Base-by-base conservation (phyloP, 2,113 vertebrate species). In the Pao palembangensis region DNA sequence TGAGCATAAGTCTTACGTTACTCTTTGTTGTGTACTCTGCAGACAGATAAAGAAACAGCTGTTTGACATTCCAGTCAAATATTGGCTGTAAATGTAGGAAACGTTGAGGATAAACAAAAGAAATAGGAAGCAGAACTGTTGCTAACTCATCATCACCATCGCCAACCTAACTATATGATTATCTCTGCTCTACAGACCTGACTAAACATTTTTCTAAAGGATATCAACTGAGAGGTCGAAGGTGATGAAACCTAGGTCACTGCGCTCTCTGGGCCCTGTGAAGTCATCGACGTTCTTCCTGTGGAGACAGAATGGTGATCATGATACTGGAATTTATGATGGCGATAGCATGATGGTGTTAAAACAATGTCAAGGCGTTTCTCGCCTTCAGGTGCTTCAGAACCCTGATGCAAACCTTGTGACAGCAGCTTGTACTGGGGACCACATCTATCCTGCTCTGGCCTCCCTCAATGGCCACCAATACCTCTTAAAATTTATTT, bases 31-130 rank as follows among this genome's bases (percentile, higher is more conserved):
- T 80, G 72, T 99, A 99, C 86, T 99, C 96, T 56, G 95, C 97
- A 61, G 96, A 96, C 78, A 99, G 90, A 73, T 98, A 99, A 17
- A 99, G 91, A 82, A 99, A 99, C 66, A 99, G 90, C 66, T 97
- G 93, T 83, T 99, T 99, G 17, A 98, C 96, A 34, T 99, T 99
- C 97, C 97, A 99, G 84, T 99, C 96, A 85, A 99, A 99, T 89
- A 98, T 93, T 61, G 94, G 94, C 80, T 94, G 91, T 84, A 99
- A 81, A 96, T 99, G 95, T 99, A 78, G 31, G 46, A 2, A 4
- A 3, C 56, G 87, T 95, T 94, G 93, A 94, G 90, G 87, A 89
- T 87, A 81, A 84, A 51, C 44, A n/a, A 46, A 25, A 10, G 14
- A 42, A 51, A 6, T 20, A 38, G n/a, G n/a, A 34, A 38, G 0